Base-by-base conservation (phyloP, 2,113 vertebrate species). In the Camelus dromedarius region DNA sequence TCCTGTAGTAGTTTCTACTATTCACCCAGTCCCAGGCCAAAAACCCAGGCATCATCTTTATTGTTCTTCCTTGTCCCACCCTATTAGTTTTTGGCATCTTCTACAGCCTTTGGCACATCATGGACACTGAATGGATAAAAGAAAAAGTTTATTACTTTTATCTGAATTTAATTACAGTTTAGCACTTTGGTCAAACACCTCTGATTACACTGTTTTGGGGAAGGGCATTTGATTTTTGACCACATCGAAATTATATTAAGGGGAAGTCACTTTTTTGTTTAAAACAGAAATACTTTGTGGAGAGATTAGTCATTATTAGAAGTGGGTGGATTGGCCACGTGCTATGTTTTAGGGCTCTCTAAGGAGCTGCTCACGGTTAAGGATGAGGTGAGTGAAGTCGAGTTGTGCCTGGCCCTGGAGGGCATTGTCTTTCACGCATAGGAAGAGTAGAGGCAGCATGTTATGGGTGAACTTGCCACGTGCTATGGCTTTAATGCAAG, bases 221-320 rank as follows among this genome's bases (percentile, higher is more conserved):
- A 66, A 58, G 46, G 26, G 19, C 0, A 13, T 94, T 72, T 87
- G 35, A 76, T 86, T 77, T 95, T 85, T 66, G 56, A n/a, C 50
- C 46, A 88, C 38, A 42, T 80, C 75, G 52, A 87, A 75, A 50
- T 92, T 90, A 52, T 69, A 62, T 76, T 69, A 75, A 87, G 50
- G 42, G 72, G 62, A 76, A 64, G 67, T 13, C 24, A 70, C 19
- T 66, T 84, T 58, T 62, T 76, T 18, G 66, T 79, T 93, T 69
- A 46, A 92, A 88, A 92, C 42, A 32, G 15, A 42, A 76, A 92
- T 50, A 38, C 26, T 84, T 91, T 66, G n/a, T 75, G 56, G 42
- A 75, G 82, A 76, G 52, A 52, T 88, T 88, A 81, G n/a, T 80
- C 35, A 69, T 62, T 92, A 56, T 90, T 89, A 73, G 73, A 90